Conservation (phyloP, 2,888 invertebrate species). For the Blomia tropicalis region DNA sequence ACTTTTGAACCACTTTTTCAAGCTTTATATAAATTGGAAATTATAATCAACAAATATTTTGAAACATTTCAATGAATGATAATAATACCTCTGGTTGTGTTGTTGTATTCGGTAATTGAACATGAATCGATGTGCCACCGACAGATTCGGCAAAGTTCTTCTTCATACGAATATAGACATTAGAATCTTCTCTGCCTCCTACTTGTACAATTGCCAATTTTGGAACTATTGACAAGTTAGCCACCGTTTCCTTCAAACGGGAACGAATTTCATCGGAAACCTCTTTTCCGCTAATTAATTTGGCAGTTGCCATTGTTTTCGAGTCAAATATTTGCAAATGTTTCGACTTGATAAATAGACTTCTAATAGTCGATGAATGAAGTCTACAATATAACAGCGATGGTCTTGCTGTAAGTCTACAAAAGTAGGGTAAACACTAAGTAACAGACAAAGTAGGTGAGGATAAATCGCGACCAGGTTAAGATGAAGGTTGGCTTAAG, state of each 20-base stretch:
- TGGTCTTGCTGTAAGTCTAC: too few relatives aligned
- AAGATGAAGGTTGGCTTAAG: too few relatives aligned
- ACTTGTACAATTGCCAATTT: constrained; percentile 42
- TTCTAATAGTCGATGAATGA: too few relatives aligned
- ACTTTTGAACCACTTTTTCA: constrained; percentile 48
- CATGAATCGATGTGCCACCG: constrained; percentile 64
- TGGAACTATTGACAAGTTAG: constrained; percentile 25
- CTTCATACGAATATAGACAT: constrained; percentile 94
- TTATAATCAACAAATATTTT: constrained; percentile 2
- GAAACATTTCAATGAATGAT: constrained; percentile 5
- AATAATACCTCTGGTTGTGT: constrained; percentile 57
- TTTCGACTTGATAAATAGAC: too few relatives aligned
- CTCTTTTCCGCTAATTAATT: constrained; percentile 27
- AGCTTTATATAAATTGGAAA: constrained; percentile 43
- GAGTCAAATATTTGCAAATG: too few relatives aligned
- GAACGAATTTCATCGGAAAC: constrained; percentile 25
- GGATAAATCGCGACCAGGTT: too few relatives aligned
- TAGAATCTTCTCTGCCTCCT: constrained; percentile 87
- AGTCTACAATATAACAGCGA: too few relatives aligned
- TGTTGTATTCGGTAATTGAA: constrained; percentile 54
- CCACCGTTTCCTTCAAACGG: constrained; percentile 22
- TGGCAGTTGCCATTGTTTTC: constrained; percentile 24
- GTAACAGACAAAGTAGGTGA: too few relatives aligned
- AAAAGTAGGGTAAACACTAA: too few relatives aligned
- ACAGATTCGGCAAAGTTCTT: constrained; percentile 76